A percentile compares a stretch with the other conserved stretches of the same genome.
Conservation (phyloP, 2,888 invertebrate species). For the Synergus itoensis region DNA sequence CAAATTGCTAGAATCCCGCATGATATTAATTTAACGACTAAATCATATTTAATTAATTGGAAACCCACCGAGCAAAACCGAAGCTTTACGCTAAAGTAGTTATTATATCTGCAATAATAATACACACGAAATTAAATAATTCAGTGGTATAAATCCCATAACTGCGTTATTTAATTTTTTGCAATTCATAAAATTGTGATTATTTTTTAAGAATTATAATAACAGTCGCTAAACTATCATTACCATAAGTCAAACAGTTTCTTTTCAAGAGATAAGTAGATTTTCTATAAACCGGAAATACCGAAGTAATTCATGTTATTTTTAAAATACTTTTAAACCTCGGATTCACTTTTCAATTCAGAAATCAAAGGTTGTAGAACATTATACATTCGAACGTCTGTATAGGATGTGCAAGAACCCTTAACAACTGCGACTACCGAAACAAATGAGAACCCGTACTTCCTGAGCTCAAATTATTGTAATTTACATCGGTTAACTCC, state of each 20-base stretch:
- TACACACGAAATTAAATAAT: not conserved
- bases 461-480: slow-evolving; percentile 71
- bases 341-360: slow-evolving; percentile 8
- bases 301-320: not conserved
- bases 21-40: not conserved
- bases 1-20: not conserved
- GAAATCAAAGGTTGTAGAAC: not conserved
- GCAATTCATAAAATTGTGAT: not conserved
- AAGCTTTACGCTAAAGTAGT: not conserved
- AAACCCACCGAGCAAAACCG: not conserved
- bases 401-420: not conserved
- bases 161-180: not conserved
- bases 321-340: no score
- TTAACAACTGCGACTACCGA: slow-evolving; percentile 52
- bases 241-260: no score
- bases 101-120: not conserved
- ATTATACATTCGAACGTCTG: not conserved
- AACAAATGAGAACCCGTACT: slow-evolving; percentile 58
- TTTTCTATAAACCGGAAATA: not conserved
- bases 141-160: not conserved
- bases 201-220: not conserved
- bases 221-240: not conserved
- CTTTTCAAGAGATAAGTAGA: not conserved
- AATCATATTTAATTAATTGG: not conserved
- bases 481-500: slow-evolving; percentile 72